Percentiles rank a stretch among this genome's conserved stretches.
Conservation (phyloP, 2,113 vertebrate genomes). For the Thunnus maccoyii region DNA sequence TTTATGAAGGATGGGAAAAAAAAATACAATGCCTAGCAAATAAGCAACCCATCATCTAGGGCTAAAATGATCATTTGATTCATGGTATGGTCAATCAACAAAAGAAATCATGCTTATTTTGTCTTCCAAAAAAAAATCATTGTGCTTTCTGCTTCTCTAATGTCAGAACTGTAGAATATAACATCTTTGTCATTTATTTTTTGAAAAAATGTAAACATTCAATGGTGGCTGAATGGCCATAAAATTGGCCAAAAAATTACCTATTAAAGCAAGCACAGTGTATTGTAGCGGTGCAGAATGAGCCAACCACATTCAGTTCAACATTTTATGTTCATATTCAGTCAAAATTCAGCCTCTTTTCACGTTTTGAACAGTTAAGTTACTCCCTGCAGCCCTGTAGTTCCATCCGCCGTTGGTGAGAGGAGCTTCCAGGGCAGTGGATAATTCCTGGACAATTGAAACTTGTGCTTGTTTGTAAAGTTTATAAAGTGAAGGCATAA, state of each 20-base stretch:
- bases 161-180: background rate
- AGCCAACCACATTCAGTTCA: constrained; percentile 1
- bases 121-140: background rate
- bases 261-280: background rate
- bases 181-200: background rate
- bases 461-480: background rate
- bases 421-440: background rate
- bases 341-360: constrained; percentile 2
- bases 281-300: constrained; percentile 19
- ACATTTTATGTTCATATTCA: background rate
- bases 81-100: background rate
- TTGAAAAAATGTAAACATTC: background rate
- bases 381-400: constrained; percentile 1
- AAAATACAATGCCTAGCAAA: background rate
- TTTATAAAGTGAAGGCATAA: background rate
- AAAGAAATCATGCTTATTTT: background rate
- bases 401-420: background rate
- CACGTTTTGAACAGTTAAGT: constrained; percentile 3
- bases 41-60: background rate
- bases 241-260: background rate
- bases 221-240: background rate
- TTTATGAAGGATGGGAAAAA: background rate
- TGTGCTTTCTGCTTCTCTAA: background rate
- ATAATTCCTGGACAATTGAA: background rate
- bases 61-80: background rate